Conservation (phyloP, 1,140 invertebrate genomes). For the Pogonomyrmex californicus region DNA sequence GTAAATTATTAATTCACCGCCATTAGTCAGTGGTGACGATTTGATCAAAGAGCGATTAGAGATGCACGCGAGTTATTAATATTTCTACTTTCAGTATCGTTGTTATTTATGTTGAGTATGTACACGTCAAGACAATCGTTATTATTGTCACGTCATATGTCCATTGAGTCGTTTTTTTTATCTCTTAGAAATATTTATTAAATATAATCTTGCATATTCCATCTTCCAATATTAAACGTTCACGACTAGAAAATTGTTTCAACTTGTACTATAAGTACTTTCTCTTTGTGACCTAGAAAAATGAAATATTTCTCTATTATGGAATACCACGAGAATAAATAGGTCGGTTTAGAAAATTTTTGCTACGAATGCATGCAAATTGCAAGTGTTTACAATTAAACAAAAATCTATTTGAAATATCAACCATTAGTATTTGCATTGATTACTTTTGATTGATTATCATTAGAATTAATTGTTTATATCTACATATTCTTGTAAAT, state of each 20-base stretch:
- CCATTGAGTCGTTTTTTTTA: neutral
- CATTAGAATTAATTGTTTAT: neutral
- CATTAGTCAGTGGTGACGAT: neutral
- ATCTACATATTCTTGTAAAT: too few species aligned
- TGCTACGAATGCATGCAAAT: neutral
- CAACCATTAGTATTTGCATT: neutral
- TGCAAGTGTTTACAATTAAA: neutral
- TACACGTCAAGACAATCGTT: conserved; percentile 8
- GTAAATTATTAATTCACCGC: neutral
- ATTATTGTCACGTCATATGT: conserved; percentile 9
- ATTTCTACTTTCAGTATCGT: neutral
- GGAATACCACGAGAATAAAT: neutral
- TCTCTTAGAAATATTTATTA: neutral
- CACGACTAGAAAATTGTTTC: neutral
- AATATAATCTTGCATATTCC: neutral
- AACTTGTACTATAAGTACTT: neutral
- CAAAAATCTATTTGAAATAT: neutral
- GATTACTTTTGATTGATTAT: neutral
- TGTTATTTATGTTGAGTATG: neutral
- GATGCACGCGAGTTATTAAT: neutral
- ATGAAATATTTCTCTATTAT: neutral
- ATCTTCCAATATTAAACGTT: neutral
- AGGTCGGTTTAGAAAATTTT: neutral
- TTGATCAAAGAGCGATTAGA: neutral
- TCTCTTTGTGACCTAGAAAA: neutral